Evolutionary conservation across 2,888 invertebrate species (phyloP).

Genomic region (Nomada ferruginata): DNA sequence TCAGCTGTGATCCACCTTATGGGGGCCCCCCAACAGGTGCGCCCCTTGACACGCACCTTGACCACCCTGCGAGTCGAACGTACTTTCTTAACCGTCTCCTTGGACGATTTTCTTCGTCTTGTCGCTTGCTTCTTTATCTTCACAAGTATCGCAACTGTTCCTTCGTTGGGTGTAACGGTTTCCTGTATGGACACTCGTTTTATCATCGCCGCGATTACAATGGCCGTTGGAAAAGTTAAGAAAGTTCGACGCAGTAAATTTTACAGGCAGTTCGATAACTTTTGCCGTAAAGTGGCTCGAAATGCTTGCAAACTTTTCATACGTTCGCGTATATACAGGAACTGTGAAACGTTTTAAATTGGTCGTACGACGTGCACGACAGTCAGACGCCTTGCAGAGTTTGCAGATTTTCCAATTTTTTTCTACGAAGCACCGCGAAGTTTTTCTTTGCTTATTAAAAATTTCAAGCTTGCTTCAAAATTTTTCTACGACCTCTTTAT

Average conservation of each 20-base stretch:
- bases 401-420: background rate
- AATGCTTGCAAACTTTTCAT: conserved; percentile 52
- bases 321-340: conserved; percentile 31
- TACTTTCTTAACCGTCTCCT: conserved; percentile 57
- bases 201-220: conserved; percentile 35
- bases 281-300: conserved; percentile 40
- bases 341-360: conserved; percentile 44
- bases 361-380: background rate
- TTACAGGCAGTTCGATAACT: conserved; percentile 49
- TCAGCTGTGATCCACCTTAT: conserved; percentile 54
- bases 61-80: conserved; percentile 34
- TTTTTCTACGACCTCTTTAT: too few relatives aligned
- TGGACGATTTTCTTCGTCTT: conserved; percentile 38
- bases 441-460: background rate
- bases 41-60: conserved; percentile 51
- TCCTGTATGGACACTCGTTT: conserved; percentile 25
- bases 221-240: conserved; percentile 32
- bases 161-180: conserved; percentile 51
- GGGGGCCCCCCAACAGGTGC: conserved; percentile 77
- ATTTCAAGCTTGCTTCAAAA: background rate
- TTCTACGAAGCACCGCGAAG: background rate
- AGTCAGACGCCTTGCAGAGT: conserved; percentile 17
- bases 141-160: conserved; percentile 45
- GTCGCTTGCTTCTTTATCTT: conserved; percentile 56
- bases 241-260: conserved; percentile 46